Evolutionary conservation across 2,888 invertebrate genomes (phyloP).

Genomic region (Pyrocoelia pectoralis): DNA sequence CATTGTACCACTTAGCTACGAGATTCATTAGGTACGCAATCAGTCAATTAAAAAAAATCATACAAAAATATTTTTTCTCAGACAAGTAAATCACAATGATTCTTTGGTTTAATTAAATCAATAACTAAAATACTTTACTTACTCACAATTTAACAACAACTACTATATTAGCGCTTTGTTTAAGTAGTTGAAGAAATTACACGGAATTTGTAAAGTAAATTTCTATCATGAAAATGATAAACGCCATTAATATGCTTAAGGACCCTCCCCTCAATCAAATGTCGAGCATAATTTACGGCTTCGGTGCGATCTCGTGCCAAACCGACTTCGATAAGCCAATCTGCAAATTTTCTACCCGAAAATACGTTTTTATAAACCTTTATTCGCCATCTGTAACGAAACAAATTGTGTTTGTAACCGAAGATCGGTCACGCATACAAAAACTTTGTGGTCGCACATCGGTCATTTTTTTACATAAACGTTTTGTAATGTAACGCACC

Average conservation of each 20-base stretch:
- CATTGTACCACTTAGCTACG: too few species aligned
- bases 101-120: neutral
- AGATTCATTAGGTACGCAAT: too few species aligned
- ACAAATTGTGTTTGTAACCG: neutral
- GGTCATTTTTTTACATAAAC: too few species aligned
- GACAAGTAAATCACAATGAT: neutral
- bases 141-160: conserved; percentile 5
- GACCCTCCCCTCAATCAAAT: conserved; percentile 84
- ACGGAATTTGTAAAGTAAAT: conserved; percentile 85
- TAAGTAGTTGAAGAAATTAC: too few species aligned
- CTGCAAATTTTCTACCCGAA: conserved; percentile 82
- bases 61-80: neutral
- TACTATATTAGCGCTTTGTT: too few species aligned
- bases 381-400: conserved; percentile 74
- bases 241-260: conserved; percentile 83
- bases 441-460: too few species aligned
- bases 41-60: neutral
- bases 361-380: conserved; percentile 83
- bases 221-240: conserved; percentile 86
- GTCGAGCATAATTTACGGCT: conserved; percentile 83
- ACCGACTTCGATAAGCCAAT: conserved; percentile 86
- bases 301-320: conserved; percentile 80
- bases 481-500: too few species aligned
- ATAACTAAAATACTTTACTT: too few species aligned
- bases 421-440: too few species aligned